These are phyloP conservation scores for Sympetrum striolatum DNA, from an alignment of 2,888 invertebrate species.

Conservation along the genomic window DNA sequence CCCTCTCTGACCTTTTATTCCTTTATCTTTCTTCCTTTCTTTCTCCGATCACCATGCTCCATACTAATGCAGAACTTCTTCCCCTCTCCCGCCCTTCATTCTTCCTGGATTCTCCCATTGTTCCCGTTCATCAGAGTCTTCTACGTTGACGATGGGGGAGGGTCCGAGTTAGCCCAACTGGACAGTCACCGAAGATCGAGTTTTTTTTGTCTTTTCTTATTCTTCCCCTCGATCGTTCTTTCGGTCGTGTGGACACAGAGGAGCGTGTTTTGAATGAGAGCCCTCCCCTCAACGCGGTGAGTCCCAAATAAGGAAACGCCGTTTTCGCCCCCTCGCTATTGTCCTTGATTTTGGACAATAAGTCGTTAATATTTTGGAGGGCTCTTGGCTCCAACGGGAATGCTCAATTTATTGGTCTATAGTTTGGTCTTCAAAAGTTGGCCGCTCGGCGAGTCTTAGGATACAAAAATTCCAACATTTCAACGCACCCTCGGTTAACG, in stretches of 20 bases:
- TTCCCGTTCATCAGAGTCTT: constrained; percentile 21
- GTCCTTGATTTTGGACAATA: too few species aligned
- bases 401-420: too few species aligned
- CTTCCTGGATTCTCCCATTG: constrained; percentile 18
- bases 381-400: too few species aligned
- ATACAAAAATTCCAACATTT: too few species aligned
- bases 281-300: not conserved
- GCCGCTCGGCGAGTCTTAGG: too few species aligned
- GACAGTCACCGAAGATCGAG: not conserved
- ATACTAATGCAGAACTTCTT: constrained; percentile 24
- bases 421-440: too few species aligned
- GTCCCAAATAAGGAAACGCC: too few species aligned
- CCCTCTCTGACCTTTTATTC: not conserved
- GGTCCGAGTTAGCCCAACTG: constrained; percentile 28
- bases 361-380: too few species aligned
- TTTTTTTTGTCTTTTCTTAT: constrained; percentile 3
- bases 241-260: constrained; percentile 30
- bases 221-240: constrained; percentile 11
- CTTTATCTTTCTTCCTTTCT: not conserved
- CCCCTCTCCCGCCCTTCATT: not conserved
- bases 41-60: constrained; percentile 35
- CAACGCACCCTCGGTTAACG: too few species aligned
- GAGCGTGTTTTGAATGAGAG: constrained; percentile 36
- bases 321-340: not conserved
- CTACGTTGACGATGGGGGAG: not conserved